Evolutionary conservation across 2,888 invertebrate species (phyloP), one percentile per base, ranked within the genome.

Genomic region (Leptodirus hochenwartii): DNA sequence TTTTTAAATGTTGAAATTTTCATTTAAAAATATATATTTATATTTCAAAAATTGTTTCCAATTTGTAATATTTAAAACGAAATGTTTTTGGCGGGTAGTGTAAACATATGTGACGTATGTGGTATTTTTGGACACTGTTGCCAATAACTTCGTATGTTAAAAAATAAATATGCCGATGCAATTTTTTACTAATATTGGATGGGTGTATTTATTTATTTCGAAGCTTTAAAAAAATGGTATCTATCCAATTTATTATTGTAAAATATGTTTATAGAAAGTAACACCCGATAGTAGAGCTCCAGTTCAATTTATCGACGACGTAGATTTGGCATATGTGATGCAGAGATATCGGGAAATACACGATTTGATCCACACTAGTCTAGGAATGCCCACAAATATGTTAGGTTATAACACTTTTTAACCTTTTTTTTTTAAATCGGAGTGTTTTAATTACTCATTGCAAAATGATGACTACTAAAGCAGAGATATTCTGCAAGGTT

Each of bases 261-360:
- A 11, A 8, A 26, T 16, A 25, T n/a, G 11, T 27, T 44, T 45
- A 14, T 37, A 78, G 70, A 70, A 80, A 41, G 90, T 96, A 2
- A 82, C 84, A 4, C 93, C 98, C 1, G 96, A 98, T 61, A 77
- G 84, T 17, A 64, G 98, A 37, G 61, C 77, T 39, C 69, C 79
- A 10, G 95, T 98, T 1, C 79, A 81, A 44, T 98, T 93, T 57
- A 70, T 99, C 27, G 74, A 85, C 39, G 84, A 96, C 53, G 59
- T 72, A 2, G 78, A 91, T 38, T 56, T 91, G 42, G 90, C 91
- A 4, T 98, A 95, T 58, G 79, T 96, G 25, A 90, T 99, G 79
- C 88, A 91, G 54, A 65, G 98, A 31, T 99, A 99, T 51, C 69
- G 98, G 39, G 95, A 98, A 61, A 79, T 84, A 5, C 98, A 98